Evolutionary conservation across 2,113 vertebrate genomes (phyloP), one percentile per base, ranked within the genome.

Genomic region (Machaerirhynchus nigripectus): DNA sequence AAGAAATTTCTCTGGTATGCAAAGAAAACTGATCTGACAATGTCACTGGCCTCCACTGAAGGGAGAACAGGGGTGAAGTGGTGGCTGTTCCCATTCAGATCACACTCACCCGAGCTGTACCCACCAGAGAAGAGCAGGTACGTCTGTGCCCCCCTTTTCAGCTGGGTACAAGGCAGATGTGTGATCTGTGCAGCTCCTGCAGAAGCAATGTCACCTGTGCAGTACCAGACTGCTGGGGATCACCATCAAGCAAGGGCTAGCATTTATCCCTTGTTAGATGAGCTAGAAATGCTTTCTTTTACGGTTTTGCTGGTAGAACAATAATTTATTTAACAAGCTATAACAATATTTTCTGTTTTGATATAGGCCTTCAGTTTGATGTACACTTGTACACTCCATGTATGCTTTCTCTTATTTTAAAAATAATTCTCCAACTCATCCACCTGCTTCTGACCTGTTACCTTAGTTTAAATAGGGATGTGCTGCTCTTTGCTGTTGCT

Each of bases 401-500:
- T 16, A 24, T 7, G 18, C 17, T 42, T 87, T 65, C 23, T 69
- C 13, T 49, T 83, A 13, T 70, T 84, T 82, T 37, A 2, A 50
- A 89, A 77, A 65, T 37, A 59, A 57, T 74, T 63, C 50, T 55
- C 52, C 35, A 89, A 33, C 30, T 26, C 59, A 46, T 55, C 39
- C 24, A 37, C 26, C 75, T 0, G 0, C 19, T 60, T 57, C 31
- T 53, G 74, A 52, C 28, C 49, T 0, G 0, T 65, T 57, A 67
- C 46, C 44, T 90, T 19, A 33, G n/a, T 69, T 74, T 46, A 79
- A 90, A 65, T 24, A 65, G 47, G 59, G n/a, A 40, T n/a, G 7
- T 52, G 74, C 49, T 73, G 42, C 64, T 75, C 60, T 60, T 84
- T 78, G 47, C 39, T 56, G 11, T 20, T 5, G 3, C 56, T 76